A percentile compares a stretch with the other conserved stretches of the same genome.
Conservation (phyloP, 2,888 invertebrate genomes). For the Bedellia somnulentella region DNA sequence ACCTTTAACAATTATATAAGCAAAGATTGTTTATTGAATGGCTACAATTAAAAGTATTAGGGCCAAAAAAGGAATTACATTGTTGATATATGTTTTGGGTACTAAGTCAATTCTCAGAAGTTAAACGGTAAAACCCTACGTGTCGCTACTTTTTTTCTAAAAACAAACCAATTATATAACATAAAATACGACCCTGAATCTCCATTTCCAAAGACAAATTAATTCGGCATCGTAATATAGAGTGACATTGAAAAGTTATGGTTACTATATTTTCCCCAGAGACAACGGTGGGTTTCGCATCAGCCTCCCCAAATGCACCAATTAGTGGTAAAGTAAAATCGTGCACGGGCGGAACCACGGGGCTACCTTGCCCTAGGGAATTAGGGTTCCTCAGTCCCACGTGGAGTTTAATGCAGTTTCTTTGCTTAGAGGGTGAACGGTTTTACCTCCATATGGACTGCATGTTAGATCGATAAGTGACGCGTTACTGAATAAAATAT, state of each 20-base stretch:
- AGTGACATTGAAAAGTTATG: constrained; percentile 42
- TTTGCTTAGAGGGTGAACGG: constrained; percentile 46
- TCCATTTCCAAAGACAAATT: not conserved
- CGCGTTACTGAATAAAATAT: not conserved
- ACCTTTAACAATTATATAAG: too few species aligned
- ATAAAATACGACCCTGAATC: too few species aligned
- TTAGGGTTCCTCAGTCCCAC: constrained; percentile 28
- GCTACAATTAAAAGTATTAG: too few species aligned
- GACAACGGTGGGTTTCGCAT: not conserved
- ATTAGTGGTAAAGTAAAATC: constrained; percentile 58
- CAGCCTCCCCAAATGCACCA: constrained; percentile 41
- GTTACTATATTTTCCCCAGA: too few species aligned
- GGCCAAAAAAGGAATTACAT: too few species aligned
- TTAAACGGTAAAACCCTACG: too few species aligned
- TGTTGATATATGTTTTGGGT: too few species aligned
- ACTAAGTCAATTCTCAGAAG: too few species aligned
- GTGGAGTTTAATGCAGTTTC: constrained; percentile 50
- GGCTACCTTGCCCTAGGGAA: constrained; percentile 35
- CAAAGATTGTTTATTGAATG: too few species aligned
- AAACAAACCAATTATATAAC: too few species aligned
- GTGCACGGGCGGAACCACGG: constrained; percentile 46
- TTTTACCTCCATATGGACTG: constrained; percentile 43
- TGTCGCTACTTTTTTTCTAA: too few species aligned
- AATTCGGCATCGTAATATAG: not conserved
- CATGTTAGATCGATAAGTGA: constrained; percentile 39